Base-by-base conservation (phyloP, 1,140 invertebrate genomes). In the Paramacrobiotus metropolitanus region DNA sequence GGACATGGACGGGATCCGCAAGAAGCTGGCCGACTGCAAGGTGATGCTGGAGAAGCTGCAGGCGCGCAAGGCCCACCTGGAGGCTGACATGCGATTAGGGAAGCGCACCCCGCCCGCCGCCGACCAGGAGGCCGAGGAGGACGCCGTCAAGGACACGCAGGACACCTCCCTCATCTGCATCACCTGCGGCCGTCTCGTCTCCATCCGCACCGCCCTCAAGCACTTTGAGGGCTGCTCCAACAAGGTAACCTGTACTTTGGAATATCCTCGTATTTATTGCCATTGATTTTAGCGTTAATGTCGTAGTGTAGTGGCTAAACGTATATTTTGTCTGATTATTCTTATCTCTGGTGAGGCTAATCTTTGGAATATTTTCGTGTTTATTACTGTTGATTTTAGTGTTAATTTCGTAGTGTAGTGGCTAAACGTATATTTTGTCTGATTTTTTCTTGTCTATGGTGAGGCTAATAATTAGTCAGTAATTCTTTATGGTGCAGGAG, bases 151-250 rank as follows among this genome's bases (percentile, higher is more conserved):
- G 65, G 87, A 82, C 60, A 85, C 87, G 77, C 92, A 92, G 69
- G n/a, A n/a, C n/a, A n/a, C n/a, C n/a, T n/a, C n/a, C n/a, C n/a
- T n/a, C n/a, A n/a, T n/a, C n/a, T 97, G 92, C 73, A 88, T 96
- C 18, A 94, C 91, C 0, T 97, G 91, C 75, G 91, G 91, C 0
- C 86, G 88, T 70, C 89, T 94, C 73, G 83, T 95, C 59, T 83
- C 86, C 69, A 83, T 72, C 60, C 74, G 71, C 64, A 86, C 83
- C 1, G 89, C 87, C 1, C 81, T 94, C 3, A 87, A 87, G 69
- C 92, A 92, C 67, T 87, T 91, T 84, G 88, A 91, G 72, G 88
- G 89, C 68, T 92, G 88, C 72, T 93, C 90, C 70, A 64, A 63
- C 30, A 64, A 60, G 18, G 61, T 62, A 28, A 4, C 4, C 30